Percentiles rank a stretch among this genome's conserved stretches.
These are phyloP conservation scores for Noturus placidus DNA, from an alignment of 2,113 vertebrate genomes.

Conservation along the genomic window DNA sequence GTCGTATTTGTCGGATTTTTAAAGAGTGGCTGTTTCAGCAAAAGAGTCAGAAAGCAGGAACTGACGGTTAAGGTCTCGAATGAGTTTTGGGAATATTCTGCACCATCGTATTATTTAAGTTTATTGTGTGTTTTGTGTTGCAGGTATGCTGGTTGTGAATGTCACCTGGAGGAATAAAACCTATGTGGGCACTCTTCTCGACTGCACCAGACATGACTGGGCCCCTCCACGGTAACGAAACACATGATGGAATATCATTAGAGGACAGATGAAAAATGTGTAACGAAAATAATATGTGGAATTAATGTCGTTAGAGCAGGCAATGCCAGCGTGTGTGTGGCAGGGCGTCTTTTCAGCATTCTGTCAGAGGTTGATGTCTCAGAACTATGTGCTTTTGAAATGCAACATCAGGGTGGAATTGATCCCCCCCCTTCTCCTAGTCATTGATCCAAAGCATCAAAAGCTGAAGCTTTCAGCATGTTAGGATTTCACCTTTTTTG, in stretches of 20 bases:
- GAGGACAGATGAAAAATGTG: neutral
- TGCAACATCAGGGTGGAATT: conserved; percentile 43
- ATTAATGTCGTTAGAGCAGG: neutral
- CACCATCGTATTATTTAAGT: neutral
- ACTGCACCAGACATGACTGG: conserved; percentile 99
- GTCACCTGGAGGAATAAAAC: conserved; percentile 99
- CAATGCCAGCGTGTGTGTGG: neutral
- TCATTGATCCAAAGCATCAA: conserved; percentile 35
- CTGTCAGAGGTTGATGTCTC: conserved; percentile 24
- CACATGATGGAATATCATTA: neutral
- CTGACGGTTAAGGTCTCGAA: neutral
- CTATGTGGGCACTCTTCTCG: conserved; percentile 93
- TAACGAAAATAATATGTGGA: neutral
- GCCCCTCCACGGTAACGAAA: conserved; percentile 89
- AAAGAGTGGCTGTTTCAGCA: neutral
- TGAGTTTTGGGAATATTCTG: neutral
- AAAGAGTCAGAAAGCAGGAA: neutral
- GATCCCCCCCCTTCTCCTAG: conserved; percentile 13
- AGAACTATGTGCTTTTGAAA: conserved; percentile 42
- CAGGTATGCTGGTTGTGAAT: conserved; percentile 98
- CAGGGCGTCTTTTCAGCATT: neutral
- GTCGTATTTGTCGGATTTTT: neutral
- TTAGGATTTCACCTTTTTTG: conserved; percentile 3
- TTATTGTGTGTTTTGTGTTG: conserved; percentile 22
- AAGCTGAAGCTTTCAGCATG: conserved; percentile 19